Evolutionary conservation across 2,113 vertebrate species (phyloP).

Genomic region (Pomatostomus ruficeps): DNA sequence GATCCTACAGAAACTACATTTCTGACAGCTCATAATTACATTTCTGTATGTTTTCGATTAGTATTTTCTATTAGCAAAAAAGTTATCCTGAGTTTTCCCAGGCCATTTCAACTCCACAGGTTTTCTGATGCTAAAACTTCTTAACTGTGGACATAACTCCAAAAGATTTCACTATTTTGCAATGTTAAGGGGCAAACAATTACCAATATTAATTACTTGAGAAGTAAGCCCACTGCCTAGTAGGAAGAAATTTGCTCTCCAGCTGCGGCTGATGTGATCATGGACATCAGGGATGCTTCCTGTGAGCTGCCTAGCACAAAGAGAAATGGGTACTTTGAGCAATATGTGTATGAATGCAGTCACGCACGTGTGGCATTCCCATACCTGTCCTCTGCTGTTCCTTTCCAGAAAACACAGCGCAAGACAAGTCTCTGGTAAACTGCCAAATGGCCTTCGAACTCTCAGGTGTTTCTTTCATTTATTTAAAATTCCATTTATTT

Average conservation of each 20-base stretch:
- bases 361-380: fast-evolving
- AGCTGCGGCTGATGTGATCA: fast-evolving
- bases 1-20: not conserved
- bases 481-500: not conserved
- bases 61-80: not conserved
- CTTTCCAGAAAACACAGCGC: not conserved
- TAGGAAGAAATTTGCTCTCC: not conserved
- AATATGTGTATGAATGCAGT: too few relatives aligned
- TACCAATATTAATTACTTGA: not conserved
- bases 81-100: not conserved
- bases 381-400: too few relatives aligned
- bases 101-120: not conserved
- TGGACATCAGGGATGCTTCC: not conserved
- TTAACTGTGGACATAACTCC: too few relatives aligned
- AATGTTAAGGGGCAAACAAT: not conserved
- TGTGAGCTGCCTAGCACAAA: not conserved
- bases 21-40: not conserved
- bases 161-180: not conserved
- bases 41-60: not conserved
- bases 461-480: not conserved
- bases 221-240: not conserved
- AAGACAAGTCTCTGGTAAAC: not conserved
- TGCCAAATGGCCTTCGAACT: not conserved
- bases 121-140: not conserved
- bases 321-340: not conserved